phyloP scores from a whole-genome alignment of 1,140 invertebrate genomes.

The Himalopsyche phryganea region DNA sequence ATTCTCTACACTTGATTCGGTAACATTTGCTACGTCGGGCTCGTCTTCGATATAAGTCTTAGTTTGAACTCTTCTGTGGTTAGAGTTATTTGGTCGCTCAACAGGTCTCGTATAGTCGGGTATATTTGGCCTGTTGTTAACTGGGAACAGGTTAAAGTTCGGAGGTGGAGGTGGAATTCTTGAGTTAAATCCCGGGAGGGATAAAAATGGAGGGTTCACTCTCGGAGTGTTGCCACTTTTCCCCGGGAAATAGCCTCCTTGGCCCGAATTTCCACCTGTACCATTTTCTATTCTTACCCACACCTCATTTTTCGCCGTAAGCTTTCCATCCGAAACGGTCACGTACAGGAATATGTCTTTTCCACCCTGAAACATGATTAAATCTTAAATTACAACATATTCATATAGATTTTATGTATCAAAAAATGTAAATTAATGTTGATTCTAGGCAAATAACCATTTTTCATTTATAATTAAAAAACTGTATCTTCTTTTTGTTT shows the following conservation, averaged over 20 bases:
- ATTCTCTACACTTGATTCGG: constrained; percentile 32
- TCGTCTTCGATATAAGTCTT: constrained; percentile 31
- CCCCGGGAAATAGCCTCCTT: constrained; percentile 29
- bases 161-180: constrained; percentile 32
- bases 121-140: constrained; percentile 4
- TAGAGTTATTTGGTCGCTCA: constrained; percentile 9
- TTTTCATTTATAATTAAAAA: no score
- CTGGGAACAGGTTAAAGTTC: constrained; percentile 19
- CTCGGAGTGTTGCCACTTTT: constrained; percentile 29
- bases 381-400: no score
- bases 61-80: constrained; percentile 25
- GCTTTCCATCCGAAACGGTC: constrained; percentile 64
- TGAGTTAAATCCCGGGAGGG: constrained; percentile 37
- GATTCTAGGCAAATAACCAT: no score
- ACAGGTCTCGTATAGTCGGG: constrained; percentile 2
- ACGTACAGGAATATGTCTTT: constrained; percentile 68
- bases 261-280: constrained; percentile 9
- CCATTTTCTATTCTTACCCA: constrained; percentile 59
- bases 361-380: constrained; percentile 55
- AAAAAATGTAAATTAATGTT: no score
- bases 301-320: constrained; percentile 68
- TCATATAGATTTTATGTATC: no score
- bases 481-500: no score
- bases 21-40: constrained; percentile 17
- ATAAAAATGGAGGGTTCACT: constrained; percentile 39